A percentile compares a stretch with the other conserved stretches of the same genome.
phyloP scores from a whole-genome alignment of 1,140 invertebrate species.

The Apis dorsata region DNA sequence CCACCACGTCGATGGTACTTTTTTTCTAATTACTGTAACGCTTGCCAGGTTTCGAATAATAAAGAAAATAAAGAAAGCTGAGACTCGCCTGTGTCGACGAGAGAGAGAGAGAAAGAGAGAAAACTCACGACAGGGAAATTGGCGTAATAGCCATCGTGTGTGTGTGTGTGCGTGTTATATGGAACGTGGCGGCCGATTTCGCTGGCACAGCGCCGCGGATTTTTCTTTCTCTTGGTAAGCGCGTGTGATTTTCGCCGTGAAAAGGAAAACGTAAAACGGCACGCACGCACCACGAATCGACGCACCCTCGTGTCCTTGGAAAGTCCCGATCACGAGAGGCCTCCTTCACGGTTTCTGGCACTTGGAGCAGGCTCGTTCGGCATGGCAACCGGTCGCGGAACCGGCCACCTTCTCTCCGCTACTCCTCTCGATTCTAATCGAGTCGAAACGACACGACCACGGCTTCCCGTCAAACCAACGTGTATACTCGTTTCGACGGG shows the following conservation, averaged over 20 bases:
- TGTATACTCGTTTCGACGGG: not conserved
- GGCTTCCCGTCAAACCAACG: not conserved
- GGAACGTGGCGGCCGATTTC: slow-evolving; percentile 59
- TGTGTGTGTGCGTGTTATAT: slow-evolving; percentile 38
- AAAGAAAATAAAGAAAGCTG: slow-evolving; percentile 24
- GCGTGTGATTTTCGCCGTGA: slow-evolving; percentile 55
- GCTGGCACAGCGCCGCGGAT: slow-evolving; percentile 17
- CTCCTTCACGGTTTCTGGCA: slow-evolving; percentile 64
- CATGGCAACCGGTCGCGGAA: slow-evolving; percentile 42
- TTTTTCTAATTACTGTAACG: slow-evolving; percentile 24
- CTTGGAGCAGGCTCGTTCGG: slow-evolving; percentile 40
- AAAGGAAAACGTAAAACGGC: slow-evolving; percentile 56
- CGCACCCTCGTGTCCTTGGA: slow-evolving; percentile 65
- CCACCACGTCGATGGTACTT: slow-evolving; percentile 42
- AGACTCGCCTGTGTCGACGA: not conserved
- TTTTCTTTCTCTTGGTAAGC: slow-evolving; percentile 37
- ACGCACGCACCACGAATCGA: slow-evolving; percentile 45
- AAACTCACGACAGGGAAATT: slow-evolving; percentile 38
- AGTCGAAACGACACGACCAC: not conserved
- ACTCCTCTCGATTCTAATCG: slow-evolving; percentile 25
- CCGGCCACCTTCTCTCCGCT: slow-evolving; percentile 2
- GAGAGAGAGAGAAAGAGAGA: not conserved
- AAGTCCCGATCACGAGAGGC: slow-evolving; percentile 59
- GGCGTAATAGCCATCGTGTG: slow-evolving; percentile 13
- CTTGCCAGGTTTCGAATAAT: not conserved